Evolutionary conservation across 2,113 vertebrate genomes (phyloP), one percentile per base, ranked within the genome.

Genomic region (Pimephales promelas): DNA sequence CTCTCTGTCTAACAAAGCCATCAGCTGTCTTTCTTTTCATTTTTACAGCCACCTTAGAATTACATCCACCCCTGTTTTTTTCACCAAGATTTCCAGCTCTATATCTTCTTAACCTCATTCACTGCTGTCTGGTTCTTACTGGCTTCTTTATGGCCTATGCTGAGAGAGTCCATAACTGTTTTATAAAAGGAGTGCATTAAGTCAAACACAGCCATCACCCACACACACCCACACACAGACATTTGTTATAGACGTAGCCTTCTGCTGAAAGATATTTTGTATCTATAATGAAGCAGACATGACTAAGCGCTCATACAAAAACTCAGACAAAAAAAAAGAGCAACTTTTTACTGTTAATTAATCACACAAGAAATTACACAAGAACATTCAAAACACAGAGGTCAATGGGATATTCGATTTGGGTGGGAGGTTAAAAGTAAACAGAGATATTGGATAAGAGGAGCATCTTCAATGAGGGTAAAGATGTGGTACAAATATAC

Each of bases 81-180:
- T 34, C 40, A 70, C 28, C 22, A 70, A 61, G 52, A 78, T 68
- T 77, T 36, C 24, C 68, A 36, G 40, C 34, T 49, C 47, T 49
- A 28, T 22, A 24, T 24, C 18, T 64, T 24, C 79, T 78, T 62
- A 24, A 61, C 54, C 62, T 62, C 40, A 79, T 85, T 83, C 77
- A 72, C 36, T 79, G 26, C 36, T 10, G 68, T 43, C n/a, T 36
- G 49, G 26, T n/a, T 74, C 45, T 57, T 70, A 49, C 24, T 57
- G 81, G 76, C 40, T 62, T 20, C 57, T 87, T 89, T 86, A 87
- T 86, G 59, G 77, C 56, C 57, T 64, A 31, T 40, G 47, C 49
- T 79, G 24, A 81, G n/a, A 76, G 49, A 75, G 59, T 40, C 79
- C 75, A 56, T 78, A 83, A 66, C 86, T 86, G 59, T 61, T 77